These are phyloP conservation scores for Diplazon laetatorius DNA, from an alignment of 2,888 invertebrate species.

Conservation along the genomic window DNA sequence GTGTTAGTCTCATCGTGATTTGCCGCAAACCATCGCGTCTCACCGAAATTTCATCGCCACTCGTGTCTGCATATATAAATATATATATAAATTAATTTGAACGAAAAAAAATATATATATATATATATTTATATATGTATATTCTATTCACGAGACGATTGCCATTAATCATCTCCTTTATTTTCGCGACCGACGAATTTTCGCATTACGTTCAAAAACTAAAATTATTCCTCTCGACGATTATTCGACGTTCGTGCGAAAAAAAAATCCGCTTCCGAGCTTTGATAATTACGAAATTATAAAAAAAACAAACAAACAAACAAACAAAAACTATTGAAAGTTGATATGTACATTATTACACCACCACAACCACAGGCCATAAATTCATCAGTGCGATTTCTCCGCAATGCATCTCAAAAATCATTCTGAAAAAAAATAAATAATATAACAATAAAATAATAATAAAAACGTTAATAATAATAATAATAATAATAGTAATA, in stretches of 20 bases:
- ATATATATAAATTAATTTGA: neutral
- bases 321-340: conserved; percentile 70
- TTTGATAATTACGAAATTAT: conserved; percentile 65
- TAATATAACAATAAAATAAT: conserved; percentile 17
- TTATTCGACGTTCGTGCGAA: conserved; percentile 66
- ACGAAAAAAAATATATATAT: neutral
- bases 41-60: neutral
- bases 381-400: conserved; percentile 67
- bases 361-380: conserved; percentile 65
- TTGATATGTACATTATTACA: conserved; percentile 67
- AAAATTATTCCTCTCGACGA: conserved; percentile 20
- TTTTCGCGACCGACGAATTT: neutral
- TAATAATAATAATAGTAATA: conserved; percentile 13
- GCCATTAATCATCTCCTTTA: neutral
- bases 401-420: conserved; percentile 62
- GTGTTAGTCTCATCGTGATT: neutral
- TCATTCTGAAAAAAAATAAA: conserved; percentile 34
- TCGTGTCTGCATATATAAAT: too few relatives aligned
- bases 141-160: too few relatives aligned
- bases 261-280: conserved; percentile 74
- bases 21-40: neutral
- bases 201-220: conserved; percentile 8
- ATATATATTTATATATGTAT: too few relatives aligned
- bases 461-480: conserved; percentile 15
- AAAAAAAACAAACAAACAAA: conserved; percentile 68